phyloP scores from a whole-genome alignment of 2,113 vertebrate species.

The Callocephalon fimbriatum region DNA sequence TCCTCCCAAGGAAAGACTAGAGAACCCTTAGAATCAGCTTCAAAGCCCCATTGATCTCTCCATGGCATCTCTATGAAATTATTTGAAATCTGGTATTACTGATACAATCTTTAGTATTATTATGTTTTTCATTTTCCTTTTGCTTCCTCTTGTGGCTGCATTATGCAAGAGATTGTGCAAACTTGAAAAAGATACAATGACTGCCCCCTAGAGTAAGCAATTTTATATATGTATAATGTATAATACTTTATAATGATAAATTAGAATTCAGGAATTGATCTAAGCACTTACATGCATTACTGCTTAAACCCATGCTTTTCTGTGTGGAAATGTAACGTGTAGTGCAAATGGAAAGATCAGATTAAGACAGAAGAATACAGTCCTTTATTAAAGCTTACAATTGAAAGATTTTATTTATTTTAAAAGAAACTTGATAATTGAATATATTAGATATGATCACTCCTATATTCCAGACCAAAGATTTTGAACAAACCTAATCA shows the following conservation, averaged over 20 bases:
- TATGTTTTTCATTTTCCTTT: slow-evolving; percentile 8
- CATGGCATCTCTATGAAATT: not conserved
- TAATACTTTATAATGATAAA: not conserved
- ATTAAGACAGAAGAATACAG: not conserved
- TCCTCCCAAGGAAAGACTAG: not conserved
- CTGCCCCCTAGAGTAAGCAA: not conserved
- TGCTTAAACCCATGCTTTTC: not conserved
- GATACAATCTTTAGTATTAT: not conserved
- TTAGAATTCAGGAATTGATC: not conserved
- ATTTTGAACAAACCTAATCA: not conserved
- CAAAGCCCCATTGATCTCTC: slow-evolving; percentile 12
- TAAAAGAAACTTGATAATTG: not conserved
- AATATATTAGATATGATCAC: not conserved
- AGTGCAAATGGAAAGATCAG: not conserved
- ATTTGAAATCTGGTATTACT: slow-evolving; percentile 3
- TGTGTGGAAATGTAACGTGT: not conserved
- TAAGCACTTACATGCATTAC: not conserved
- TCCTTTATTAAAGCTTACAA: not conserved
- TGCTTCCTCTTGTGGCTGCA: not conserved
- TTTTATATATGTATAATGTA: not conserved
- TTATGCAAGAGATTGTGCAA: not conserved
- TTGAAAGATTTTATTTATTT: not conserved
- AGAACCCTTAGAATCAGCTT: not conserved
- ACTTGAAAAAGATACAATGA: not conserved
- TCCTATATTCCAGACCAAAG: not conserved